phyloP scores from a whole-genome alignment of 1,140 invertebrate species.

The Ooceraea biroi region DNA sequence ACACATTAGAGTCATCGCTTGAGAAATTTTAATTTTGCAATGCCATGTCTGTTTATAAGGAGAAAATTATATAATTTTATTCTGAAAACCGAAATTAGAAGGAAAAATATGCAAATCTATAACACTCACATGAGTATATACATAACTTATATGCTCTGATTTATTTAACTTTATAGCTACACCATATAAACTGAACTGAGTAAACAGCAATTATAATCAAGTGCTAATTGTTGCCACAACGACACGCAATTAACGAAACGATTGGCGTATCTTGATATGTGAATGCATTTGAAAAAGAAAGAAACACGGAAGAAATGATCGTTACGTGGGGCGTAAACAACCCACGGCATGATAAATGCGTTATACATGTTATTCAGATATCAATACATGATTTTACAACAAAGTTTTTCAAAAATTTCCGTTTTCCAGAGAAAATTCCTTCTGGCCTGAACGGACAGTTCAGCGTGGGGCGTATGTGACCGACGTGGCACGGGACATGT shows the following conservation, averaged over 20 bases:
- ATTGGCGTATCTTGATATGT: conserved; percentile 12
- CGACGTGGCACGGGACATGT: conserved; percentile 2
- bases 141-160: conserved; percentile 19
- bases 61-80: conserved; percentile 17
- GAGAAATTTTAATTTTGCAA: conserved; percentile 21
- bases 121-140: conserved; percentile 19
- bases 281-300: no score
- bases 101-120: no score
- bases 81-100: background rate
- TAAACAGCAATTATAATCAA: conserved; percentile 9
- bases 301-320: no score
- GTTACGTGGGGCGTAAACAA: no score
- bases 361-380: no score
- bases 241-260: background rate
- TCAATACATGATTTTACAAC: no score
- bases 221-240: no score
- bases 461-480: no score
- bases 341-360: no score
- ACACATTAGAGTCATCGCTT: conserved; percentile 31
- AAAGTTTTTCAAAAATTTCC: no score
- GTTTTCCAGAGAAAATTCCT: no score
- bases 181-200: conserved; percentile 1
- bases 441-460: conserved; percentile 25
- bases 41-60: conserved; percentile 29
- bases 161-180: conserved; percentile 1